Evolutionary conservation across 2,797 vertebrate genomes (phyloP).

Genomic region (Sebastes melanostomus): DNA sequence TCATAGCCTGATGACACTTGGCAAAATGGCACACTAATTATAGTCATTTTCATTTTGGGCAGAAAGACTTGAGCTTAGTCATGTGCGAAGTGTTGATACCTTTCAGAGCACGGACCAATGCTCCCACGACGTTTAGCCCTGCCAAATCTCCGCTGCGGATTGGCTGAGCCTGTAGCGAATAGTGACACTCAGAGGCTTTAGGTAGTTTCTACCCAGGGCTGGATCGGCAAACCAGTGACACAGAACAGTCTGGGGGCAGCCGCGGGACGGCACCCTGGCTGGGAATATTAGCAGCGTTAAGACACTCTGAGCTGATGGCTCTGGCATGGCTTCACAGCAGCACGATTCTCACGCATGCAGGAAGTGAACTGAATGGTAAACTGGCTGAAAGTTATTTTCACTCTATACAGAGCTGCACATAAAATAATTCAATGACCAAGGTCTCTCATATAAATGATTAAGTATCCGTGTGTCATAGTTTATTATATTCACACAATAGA

Average conservation of each 20-base stretch:
- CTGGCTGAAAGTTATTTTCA: conserved; percentile 19
- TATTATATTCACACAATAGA: conserved; percentile 16
- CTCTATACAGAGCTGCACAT: conserved; percentile 3
- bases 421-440: conserved; percentile 12
- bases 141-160: conserved; percentile 70
- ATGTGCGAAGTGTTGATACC: conserved; percentile 76
- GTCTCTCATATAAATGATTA: not conserved
- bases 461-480: not conserved
- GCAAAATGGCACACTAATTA: conserved; percentile 78
- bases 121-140: conserved; percentile 62
- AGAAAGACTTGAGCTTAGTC: conserved; percentile 69
- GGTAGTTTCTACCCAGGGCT: conserved; percentile 52
- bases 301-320: conserved; percentile 52
- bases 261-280: conserved; percentile 48
- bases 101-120: conserved; percentile 70
- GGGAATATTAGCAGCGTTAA: conserved; percentile 59
- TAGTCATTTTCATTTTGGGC: conserved; percentile 79
- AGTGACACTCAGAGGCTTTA: conserved; percentile 63
- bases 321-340: conserved; percentile 47
- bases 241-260: conserved; percentile 65
- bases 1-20: conserved; percentile 68
- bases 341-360: conserved; percentile 15
- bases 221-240: conserved; percentile 65
- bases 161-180: conserved; percentile 60
- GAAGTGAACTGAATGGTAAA: conserved; percentile 37